Percentiles rank a stretch among this genome's conserved stretches.
phyloP scores from a whole-genome alignment of 2,113 vertebrate species.

The Willisornis vidua region DNA sequence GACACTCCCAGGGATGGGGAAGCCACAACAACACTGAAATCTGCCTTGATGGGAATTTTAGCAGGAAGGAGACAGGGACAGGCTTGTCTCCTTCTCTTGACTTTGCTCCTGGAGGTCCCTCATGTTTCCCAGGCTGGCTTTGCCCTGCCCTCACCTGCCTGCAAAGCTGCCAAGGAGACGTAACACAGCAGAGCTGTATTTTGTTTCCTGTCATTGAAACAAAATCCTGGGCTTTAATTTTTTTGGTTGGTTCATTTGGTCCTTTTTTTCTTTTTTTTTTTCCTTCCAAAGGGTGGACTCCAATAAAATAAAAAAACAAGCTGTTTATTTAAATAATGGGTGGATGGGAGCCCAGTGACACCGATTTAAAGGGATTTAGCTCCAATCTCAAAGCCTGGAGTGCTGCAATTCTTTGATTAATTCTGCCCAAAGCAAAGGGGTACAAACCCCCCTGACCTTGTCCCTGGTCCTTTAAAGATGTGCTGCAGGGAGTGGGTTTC shows the following conservation, averaged over 20 bases:
- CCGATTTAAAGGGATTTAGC: slow-evolving; percentile 24
- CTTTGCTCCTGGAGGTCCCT: not conserved
- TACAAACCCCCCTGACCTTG: not conserved
- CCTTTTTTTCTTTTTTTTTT: not conserved
- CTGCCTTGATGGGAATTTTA: not conserved
- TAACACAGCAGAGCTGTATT: not conserved
- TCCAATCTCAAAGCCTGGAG: not conserved
- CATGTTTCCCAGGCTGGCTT: not conserved
- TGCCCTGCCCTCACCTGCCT: not conserved
- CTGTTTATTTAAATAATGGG: slow-evolving; percentile 8
- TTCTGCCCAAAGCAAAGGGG: not conserved
- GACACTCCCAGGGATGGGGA: not conserved
- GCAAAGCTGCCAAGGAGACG: not conserved
- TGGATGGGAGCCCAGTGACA: not conserved
- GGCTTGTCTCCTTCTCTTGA: not conserved
- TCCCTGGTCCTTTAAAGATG: not conserved
- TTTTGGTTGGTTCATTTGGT: not conserved
- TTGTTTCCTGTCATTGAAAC: not conserved
- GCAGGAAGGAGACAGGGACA: not conserved
- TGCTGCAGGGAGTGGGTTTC: not conserved
- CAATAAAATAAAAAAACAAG: not conserved
- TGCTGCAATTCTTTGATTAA: slow-evolving; percentile 60
- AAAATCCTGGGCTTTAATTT: not conserved
- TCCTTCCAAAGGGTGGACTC: not conserved
- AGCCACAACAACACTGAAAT: not conserved